Percentiles rank a stretch among this genome's conserved stretches.
Conservation (phyloP, 2,797 vertebrate genomes). For the Prionace glauca region DNA sequence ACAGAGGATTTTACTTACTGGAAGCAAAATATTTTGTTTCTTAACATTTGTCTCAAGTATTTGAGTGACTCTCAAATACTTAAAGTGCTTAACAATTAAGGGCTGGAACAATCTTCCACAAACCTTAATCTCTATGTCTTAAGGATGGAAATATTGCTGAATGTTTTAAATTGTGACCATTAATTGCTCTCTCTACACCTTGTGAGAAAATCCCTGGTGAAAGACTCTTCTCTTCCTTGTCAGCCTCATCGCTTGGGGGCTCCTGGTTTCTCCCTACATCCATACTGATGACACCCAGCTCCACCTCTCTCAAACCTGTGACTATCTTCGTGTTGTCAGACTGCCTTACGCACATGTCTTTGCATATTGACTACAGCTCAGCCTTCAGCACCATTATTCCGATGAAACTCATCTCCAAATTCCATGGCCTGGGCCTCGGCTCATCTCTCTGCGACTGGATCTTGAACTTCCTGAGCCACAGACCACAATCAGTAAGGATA, state of each 20-base stretch:
- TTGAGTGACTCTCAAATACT: background rate
- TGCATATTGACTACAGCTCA: background rate
- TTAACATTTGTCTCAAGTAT: background rate
- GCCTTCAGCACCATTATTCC: no score
- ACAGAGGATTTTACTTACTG: background rate
- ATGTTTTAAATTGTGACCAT: no score
- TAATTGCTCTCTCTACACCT: no score
- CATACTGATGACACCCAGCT: background rate
- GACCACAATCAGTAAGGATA: no score
- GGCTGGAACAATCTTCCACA: no score
- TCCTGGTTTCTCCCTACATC: background rate
- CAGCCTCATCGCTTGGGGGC: background rate
- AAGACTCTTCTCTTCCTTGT: background rate
- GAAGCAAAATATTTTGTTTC: background rate
- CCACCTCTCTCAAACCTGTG: background rate
- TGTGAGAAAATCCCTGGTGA: no score
- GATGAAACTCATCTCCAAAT: no score
- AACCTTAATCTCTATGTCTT: no score
- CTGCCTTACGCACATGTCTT: background rate
- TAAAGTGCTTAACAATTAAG: background rate
- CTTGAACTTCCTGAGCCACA: no score
- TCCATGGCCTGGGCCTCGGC: no score
- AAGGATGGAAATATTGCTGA: no score
- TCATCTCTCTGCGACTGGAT: no score
- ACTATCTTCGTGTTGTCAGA: background rate